Evolutionary conservation across 1,140 invertebrate species (phyloP), one percentile per base, ranked within the genome.

Genomic region (Bombus waltoni): DNA sequence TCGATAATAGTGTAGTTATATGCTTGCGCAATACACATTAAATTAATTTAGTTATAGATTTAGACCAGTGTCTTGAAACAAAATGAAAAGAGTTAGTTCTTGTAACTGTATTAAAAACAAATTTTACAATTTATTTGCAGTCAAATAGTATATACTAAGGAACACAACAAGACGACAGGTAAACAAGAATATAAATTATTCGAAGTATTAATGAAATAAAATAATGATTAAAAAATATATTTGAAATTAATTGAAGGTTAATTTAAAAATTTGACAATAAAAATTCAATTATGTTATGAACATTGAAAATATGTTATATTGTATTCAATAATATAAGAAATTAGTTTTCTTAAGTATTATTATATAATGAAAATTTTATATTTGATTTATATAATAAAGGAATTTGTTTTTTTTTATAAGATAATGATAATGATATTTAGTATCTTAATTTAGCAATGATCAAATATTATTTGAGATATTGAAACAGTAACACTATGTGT

Each of bases 321-420:
- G 2, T 68, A 42, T 11, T 53, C 13, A 15, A 32, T 44, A 32
- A 44, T 32, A 65, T 28, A 5, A 77, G 47, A 57, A 68, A 57
- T 15, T 40, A 53, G n/a, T 40, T 32, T 18, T 18, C 25, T 72
- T 5, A 53, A 10, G 11, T 6, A 44, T 9, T 59, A 47, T 76
- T 83, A 83, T 22, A 22, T 75, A 82, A 82, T 9, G 74, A 3
- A 72, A n/a, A 44, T 82, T 38, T 65, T 38, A 74, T 47, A 22
- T 47, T 35, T 11, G 18, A n/a, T n/a, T 42, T 22, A 59, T n/a
- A 9, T 15, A 73, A 40, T 62, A 22, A 73, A 11, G 10, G 38
- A 32, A 47, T 22, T 35, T 1, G 59, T 77, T 5, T 66, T 40
- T 75, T 42, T 76, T 28, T 32, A 62, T 32, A 35, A 6, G 3